Evolutionary conservation across 2,888 invertebrate genomes (phyloP), one percentile per base, ranked within the genome.

Genomic region (Lepidochrysops patricia): DNA sequence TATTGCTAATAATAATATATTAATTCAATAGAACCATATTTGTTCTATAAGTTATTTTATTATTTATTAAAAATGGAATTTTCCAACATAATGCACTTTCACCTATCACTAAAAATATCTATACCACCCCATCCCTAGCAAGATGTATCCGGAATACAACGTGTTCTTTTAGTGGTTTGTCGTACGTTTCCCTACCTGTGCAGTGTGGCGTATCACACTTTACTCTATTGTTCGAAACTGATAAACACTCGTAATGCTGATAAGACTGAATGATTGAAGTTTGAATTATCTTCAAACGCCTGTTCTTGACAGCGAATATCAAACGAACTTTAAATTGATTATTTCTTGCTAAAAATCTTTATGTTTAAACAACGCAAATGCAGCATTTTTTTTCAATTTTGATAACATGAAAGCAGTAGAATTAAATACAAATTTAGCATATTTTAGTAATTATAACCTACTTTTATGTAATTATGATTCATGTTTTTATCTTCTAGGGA

Each of bases 81-180:
- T n/a, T n/a, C n/a, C n/a, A n/a, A n/a, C n/a, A n/a, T n/a, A n/a
- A n/a, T n/a, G n/a, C n/a, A n/a, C n/a, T n/a, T n/a, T n/a, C n/a
- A n/a, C n/a, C 12, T 32, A 32, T 32, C 9, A 13, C 5, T 13
- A 37, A 19, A 57, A 23, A 58, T 37, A 58, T 35, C 54, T 61
- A n/a, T 64, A 72, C 75, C 72, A 72, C 57, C 64, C 27, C 77
- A 71, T 26, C 82, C 67, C 78, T 79, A 76, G 77, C 74, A 77
- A 54, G 76, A 80, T 76, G 77, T 77, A 79, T 79, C 78, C 75
- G 70, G 75, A 70, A 77, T 79, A 79, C 84, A 82, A 81, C 80
- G 80, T 82, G 82, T 83, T 82, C 82, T 83, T 82, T 84, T 84
- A 81, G 83, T 82, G 79, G 82, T 83, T 80, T 77, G 80, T 82